Evolutionary conservation across 2,888 invertebrate genomes (phyloP), one percentile per base, ranked within the genome.

Genomic region (Cheilosia soror): DNA sequence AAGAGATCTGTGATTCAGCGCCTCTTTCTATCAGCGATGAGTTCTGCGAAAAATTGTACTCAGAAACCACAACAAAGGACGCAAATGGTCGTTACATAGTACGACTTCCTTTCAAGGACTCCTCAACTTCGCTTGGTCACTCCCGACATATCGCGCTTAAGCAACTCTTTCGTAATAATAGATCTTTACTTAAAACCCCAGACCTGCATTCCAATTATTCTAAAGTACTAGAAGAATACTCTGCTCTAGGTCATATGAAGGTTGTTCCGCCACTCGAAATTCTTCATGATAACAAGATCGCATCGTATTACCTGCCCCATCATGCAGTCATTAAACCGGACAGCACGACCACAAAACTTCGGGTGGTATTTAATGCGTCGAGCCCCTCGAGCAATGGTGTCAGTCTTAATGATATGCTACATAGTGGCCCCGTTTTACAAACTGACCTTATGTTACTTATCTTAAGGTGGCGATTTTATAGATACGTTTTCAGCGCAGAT

Each of bases 61-160:
- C 37, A 2, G 11, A 31, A 13, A 57, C 37, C 5, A n/a, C 42
- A n/a, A 29, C n/a, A n/a, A 27, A 57, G 15, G n/a, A 55, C 2
- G 0, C 15, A n/a, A 29, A 65, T 27, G 65, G 47, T 37, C 75
- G 55, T 9, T 65, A 75, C 20, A 55, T 20, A 27, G 73, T 53
- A 3, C 15, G 6, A 9, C 62, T 72, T 47, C 62, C 72, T 4
- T 49, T 62, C 5, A 60, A 37, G 25, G 44, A 73, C 5, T 5
- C 27, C 1, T 37, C 5, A 13, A 20, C 42, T 11, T 4, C 0
- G 25, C n/a, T 63, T 31, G 73, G 73, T 3, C 11, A 37, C 11
- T 55, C 55, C 5, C n/a, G n/a, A n/a, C n/a, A n/a, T n/a, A n/a
- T n/a, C n/a, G n/a, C n/a, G n/a, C n/a, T n/a, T n/a, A n/a, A n/a